phyloP scores from a whole-genome alignment of 1,140 invertebrate species.

The Pinna nobilis region DNA sequence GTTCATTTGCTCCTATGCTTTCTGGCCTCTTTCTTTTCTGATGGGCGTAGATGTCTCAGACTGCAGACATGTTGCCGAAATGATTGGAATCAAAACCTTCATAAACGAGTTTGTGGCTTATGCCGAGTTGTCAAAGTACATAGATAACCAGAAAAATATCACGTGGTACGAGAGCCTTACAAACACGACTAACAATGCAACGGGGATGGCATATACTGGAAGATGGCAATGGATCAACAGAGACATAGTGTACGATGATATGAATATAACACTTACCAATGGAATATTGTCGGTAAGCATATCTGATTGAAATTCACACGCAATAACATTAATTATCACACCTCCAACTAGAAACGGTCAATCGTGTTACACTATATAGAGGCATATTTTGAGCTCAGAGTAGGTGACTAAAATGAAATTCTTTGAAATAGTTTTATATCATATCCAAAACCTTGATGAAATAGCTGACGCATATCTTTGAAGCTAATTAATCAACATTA shows the following conservation, averaged over 20 bases:
- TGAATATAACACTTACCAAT: constrained; percentile 49
- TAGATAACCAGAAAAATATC: constrained; percentile 13
- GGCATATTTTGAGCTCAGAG: too few relatives aligned
- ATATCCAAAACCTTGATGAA: too few relatives aligned
- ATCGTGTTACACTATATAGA: too few relatives aligned
- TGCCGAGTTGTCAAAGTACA: constrained; percentile 2
- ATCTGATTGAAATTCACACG: not conserved
- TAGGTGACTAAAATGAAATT: too few relatives aligned
- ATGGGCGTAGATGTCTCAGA: constrained; percentile 64
- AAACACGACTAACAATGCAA: not conserved
- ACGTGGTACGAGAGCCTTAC: constrained; percentile 54
- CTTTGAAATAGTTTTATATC: too few relatives aligned
- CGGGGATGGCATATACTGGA: not conserved
- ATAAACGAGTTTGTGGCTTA: constrained; percentile 72
- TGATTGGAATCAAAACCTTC: constrained; percentile 71
- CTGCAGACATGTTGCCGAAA: constrained; percentile 65
- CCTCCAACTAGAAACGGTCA: too few relatives aligned
- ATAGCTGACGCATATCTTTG: too few relatives aligned
- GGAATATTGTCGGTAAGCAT: constrained; percentile 61
- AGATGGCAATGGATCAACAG: constrained; percentile 1
- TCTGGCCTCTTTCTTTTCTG: constrained; percentile 68
- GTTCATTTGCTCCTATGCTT: constrained; percentile 69
- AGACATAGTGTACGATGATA: constrained; percentile 25
- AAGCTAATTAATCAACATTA: too few relatives aligned
- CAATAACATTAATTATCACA: too few relatives aligned